These are phyloP conservation scores for Drosophila nebulosa DNA, from an alignment of 1,140 invertebrate genomes.

Conservation along the genomic window DNA sequence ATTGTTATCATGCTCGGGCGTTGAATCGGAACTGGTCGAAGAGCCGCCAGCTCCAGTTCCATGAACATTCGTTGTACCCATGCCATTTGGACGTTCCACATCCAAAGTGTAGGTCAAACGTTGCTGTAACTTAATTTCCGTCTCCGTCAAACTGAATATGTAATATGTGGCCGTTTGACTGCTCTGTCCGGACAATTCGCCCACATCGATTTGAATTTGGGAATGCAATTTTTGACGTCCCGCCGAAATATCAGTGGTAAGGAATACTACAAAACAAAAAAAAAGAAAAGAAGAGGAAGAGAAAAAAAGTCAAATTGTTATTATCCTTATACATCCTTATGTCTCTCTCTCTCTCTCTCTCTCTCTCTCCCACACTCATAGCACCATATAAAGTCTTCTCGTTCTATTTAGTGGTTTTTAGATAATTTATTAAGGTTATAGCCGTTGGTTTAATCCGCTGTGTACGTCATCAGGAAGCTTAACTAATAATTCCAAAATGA, in stretches of 20 bases:
- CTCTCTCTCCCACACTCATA: too few relatives aligned
- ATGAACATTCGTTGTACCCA: background rate
- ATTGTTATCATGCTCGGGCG: constrained; percentile 60
- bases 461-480: too few relatives aligned
- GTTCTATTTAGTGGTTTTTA: too few relatives aligned
- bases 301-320: too few relatives aligned
- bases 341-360: too few relatives aligned
- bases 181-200: constrained; percentile 67
- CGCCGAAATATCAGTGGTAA: constrained; percentile 69
- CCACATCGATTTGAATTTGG: constrained; percentile 75
- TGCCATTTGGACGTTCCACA: constrained; percentile 42
- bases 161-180: constrained; percentile 68
- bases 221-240: constrained; percentile 70
- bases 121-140: constrained; percentile 69
- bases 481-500: too few relatives aligned
- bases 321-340: too few relatives aligned
- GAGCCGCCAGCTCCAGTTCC: constrained; percentile 17
- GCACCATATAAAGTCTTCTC: too few relatives aligned
- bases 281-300: background rate
- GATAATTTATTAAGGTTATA: too few relatives aligned
- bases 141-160: constrained; percentile 69
- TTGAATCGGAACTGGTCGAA: constrained; percentile 62
- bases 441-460: too few relatives aligned
- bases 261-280: constrained; percentile 60
- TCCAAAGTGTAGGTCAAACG: constrained; percentile 73